Evolutionary conservation across 2,797 vertebrate genomes (phyloP), one percentile per base, ranked within the genome.

Genomic region (Phyllotis vaccarum): DNA sequence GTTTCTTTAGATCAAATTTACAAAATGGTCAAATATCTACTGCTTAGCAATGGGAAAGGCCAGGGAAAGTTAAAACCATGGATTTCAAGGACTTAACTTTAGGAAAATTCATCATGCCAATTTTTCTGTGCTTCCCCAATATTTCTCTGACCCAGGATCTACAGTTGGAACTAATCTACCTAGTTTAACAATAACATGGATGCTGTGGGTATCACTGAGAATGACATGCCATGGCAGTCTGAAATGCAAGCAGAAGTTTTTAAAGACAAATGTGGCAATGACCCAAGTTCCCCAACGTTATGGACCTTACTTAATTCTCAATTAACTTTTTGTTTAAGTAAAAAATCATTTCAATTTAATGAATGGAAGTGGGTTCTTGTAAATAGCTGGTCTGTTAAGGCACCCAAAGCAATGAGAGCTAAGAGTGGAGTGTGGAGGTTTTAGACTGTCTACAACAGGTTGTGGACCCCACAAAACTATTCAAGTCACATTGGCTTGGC

Each of bases 311-410:
- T 62, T 56, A 70, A 86, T 27, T 22, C 34, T 90, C 11, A n/a
- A 13, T 89, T 87, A n/a, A 29, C 12, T 85, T 80, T 92, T 91
- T 79, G 76, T 40, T 90, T 79, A 78, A 8, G 56, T 49, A 60
- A 87, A 89, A 34, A 66, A 72, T 80, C 0, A 27, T 7, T 95
- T 86, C 17, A 19, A 19, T 49, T 64, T 82, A 49, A 64, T 86
- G 40, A 90, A 81, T 1, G 54, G 74, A 83, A 68, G 34, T 52
- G 24, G 49, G 34, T 54, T 94, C 56, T 37, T 66, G 3, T 52
- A 75, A 74, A 22, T 0, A 81, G 52, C 14, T 43, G 52, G 52
- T 78, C 27, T 74, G 40, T 5, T 27, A 58, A 94, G 37, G 43
- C 56, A 17, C 17, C 2, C 6, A 0, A 0, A 1, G 37, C 19